Evolutionary conservation across 2,797 vertebrate genomes (phyloP).

Genomic region (Orestias chungarensis): DNA sequence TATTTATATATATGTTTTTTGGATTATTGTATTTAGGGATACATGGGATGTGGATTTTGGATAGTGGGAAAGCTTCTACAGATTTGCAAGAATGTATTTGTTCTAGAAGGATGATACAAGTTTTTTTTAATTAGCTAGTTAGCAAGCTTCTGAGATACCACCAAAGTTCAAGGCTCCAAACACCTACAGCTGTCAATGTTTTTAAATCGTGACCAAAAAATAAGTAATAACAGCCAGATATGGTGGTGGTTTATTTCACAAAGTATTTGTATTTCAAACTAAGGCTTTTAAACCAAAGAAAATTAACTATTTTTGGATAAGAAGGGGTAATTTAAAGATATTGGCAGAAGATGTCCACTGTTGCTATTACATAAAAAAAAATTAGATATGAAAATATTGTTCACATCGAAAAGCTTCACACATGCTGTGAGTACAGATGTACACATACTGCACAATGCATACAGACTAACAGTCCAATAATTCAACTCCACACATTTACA

Average conservation of each 20-base stretch:
- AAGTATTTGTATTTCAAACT: no score
- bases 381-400: slow-evolving; percentile 15
- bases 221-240: no score
- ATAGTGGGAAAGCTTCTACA: neutral
- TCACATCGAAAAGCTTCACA: slow-evolving; percentile 2
- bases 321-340: no score
- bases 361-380: no score
- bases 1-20: no score
- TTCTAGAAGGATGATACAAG: neutral
- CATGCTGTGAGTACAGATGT: neutral
- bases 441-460: slow-evolving; percentile 7
- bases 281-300: neutral
- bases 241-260: neutral
- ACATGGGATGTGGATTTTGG: neutral
- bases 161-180: neutral
- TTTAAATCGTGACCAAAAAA: no score
- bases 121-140: neutral
- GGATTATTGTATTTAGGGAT: no score
- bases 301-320: neutral
- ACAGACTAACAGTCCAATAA: slow-evolving; percentile 31
- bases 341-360: no score
- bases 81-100: neutral
- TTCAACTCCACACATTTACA: slow-evolving; percentile 38
- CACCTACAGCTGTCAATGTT: neutral
- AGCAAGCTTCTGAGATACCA: neutral